These are phyloP conservation scores for Pantherophis alleghaniensis DNA, from an alignment of 2,797 vertebrate species.

Conservation along the genomic window DNA sequence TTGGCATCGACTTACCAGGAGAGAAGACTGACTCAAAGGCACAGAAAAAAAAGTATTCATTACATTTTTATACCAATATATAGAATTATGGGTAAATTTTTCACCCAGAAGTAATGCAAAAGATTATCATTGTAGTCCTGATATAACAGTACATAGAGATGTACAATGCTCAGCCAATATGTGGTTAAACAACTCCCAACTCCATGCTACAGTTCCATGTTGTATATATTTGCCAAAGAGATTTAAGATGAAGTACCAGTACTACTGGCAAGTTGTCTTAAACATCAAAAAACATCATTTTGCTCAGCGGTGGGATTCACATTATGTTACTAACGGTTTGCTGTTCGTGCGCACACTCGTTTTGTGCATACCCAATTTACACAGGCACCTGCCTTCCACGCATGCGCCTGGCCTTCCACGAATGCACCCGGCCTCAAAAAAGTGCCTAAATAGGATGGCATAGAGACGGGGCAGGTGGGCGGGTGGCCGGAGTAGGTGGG, in stretches of 20 bases:
- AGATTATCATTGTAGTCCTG: background rate
- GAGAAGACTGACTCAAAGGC: background rate
- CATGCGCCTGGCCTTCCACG: too few species aligned
- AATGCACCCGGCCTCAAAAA: too few species aligned
- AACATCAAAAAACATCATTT: background rate
- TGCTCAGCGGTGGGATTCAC: too few species aligned
- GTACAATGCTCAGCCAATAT: background rate
- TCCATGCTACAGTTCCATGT: background rate
- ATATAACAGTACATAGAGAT: background rate
- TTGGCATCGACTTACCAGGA: background rate
- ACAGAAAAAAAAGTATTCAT: background rate
- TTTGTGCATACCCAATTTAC: too few species aligned
- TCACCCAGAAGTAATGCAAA: background rate
- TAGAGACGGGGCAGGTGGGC: too few species aligned
- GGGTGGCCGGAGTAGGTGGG: too few species aligned
- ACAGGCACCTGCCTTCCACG: too few species aligned
- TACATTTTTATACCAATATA: background rate
- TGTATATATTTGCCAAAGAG: background rate
- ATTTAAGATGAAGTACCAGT: background rate
- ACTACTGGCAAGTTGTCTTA: background rate
- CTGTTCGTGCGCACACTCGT: too few species aligned
- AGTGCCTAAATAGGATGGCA: too few species aligned
- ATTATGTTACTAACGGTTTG: too few species aligned
- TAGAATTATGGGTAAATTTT: background rate
- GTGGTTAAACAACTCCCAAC: background rate